Percentiles rank a stretch among this genome's conserved stretches.
Conservation (phyloP, 2,113 vertebrate genomes). For the Antechinus stuartii region DNA sequence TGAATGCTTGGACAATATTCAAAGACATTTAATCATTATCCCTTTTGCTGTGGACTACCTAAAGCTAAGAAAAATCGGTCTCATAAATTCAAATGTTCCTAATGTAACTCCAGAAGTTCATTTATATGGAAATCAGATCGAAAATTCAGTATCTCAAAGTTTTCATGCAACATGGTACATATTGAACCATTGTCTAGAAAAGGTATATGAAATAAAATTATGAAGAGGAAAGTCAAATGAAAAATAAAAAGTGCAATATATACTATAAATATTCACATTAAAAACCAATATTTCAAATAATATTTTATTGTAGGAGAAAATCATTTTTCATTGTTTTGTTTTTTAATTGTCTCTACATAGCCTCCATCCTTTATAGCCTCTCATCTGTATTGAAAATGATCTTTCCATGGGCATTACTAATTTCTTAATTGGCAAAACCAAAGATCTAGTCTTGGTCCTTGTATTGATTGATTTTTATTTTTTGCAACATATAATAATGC, state of each 20-base stretch:
- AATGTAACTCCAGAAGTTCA: slow-evolving; percentile 35
- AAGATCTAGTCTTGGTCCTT: not conserved
- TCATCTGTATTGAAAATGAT: not conserved
- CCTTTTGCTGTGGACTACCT: not conserved
- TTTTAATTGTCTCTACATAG: not conserved
- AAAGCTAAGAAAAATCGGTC: slow-evolving; percentile 8
- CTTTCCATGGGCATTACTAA: not conserved
- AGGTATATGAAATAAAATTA: slow-evolving; percentile 22
- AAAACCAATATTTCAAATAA: slow-evolving; percentile 49
- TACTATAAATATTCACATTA: not conserved
- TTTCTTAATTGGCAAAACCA: not conserved
- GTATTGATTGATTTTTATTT: not conserved
- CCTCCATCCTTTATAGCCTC: not conserved
- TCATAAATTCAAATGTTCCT: slow-evolving; percentile 30
- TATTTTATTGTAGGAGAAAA: slow-evolving; percentile 39
- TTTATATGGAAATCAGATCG: slow-evolving; percentile 6
- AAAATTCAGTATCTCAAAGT: slow-evolving; percentile 32
- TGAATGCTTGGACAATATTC: not conserved
- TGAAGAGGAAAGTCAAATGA: not conserved
- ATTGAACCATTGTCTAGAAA: slow-evolving; percentile 9
- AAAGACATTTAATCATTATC: not conserved
- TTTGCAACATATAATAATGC: not conserved
- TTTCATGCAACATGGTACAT: not conserved
- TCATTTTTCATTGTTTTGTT: slow-evolving; percentile 27
- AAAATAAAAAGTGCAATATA: slow-evolving; percentile 11